phyloP scores from a whole-genome alignment of 2,797 vertebrate genomes.

The Limnodromus scolopaceus region DNA sequence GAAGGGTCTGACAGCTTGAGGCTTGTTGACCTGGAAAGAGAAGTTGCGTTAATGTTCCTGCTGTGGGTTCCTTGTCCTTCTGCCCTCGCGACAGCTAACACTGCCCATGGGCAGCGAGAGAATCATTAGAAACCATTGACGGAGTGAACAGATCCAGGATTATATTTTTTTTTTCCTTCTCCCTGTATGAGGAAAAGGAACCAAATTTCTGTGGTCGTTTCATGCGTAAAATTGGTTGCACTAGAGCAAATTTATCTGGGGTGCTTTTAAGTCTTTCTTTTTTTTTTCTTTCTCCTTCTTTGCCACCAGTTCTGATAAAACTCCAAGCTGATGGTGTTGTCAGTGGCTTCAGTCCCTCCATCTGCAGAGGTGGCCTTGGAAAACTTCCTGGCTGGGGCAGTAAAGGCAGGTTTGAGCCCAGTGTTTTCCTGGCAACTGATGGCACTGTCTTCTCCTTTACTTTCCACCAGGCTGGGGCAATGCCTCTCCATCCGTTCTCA shows the following conservation, averaged over 20 bases:
- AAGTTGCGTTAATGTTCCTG: not conserved
- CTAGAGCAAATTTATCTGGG: not conserved
- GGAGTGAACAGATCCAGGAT: not conserved
- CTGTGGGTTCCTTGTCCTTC: not conserved
- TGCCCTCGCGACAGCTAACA: not conserved
- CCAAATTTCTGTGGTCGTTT: not conserved
- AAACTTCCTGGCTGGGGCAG: not conserved
- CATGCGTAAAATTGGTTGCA: not conserved
- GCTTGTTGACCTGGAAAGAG: rapidly evolving
- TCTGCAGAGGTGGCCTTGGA: not conserved
- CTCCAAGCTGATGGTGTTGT: not conserved
- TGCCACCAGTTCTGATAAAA: not conserved
- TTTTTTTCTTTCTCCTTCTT: not conserved
- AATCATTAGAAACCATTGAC: not conserved
- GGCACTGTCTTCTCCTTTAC: not conserved
- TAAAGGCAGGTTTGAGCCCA: not conserved
- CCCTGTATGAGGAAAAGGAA: not conserved
- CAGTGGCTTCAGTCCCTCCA: not conserved
- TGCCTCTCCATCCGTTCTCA: not conserved
- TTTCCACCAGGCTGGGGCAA: not conserved
- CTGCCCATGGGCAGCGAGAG: not conserved
- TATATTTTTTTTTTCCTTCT: not conserved
- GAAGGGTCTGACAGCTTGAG: not conserved
- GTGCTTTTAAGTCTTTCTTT: not conserved
- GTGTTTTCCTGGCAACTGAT: not conserved